Evolutionary conservation across 35 echinoderm and acorn worm genomes (phyloP).

Genomic region (Apostichopus parvimensis): DNA sequence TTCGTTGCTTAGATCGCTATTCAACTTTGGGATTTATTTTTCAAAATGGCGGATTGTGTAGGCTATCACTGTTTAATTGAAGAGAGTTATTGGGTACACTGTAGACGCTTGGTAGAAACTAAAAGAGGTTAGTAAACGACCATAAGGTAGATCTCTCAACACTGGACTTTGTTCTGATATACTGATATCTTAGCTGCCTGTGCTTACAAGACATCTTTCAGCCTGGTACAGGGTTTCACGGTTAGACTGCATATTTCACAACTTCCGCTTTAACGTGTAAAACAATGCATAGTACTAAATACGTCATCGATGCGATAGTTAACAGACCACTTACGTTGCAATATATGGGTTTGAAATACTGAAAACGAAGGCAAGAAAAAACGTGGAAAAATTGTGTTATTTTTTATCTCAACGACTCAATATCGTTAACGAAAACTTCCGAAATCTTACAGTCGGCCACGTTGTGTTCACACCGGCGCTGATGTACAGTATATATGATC

Average conservation of each 20-base stretch:
- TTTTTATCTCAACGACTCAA: no score
- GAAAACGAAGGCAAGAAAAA: no score
- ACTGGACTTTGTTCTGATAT: constrained; percentile 33
- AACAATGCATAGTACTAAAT: no score
- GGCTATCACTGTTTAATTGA: constrained; percentile 13
- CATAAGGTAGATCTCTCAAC: constrained; percentile 4
- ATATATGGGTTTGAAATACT: no score
- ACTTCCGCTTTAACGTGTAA: not conserved
- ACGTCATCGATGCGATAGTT: no score
- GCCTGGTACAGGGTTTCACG: constrained; percentile 11
- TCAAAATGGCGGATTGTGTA: constrained; percentile 32
- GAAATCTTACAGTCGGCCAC: no score
- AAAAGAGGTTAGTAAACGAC: constrained; percentile 9
- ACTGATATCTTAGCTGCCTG: not conserved
- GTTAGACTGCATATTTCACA: not conserved
- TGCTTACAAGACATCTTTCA: not conserved
- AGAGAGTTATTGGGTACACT: constrained; percentile 16
- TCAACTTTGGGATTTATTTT: constrained; percentile 5
- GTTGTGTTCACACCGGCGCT: no score
- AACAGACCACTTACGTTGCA: no score
- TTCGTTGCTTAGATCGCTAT: not conserved
- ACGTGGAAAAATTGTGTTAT: no score
- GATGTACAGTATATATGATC: no score
- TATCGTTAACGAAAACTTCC: no score
- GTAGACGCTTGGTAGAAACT: not conserved